phyloP scores from a whole-genome alignment of 2,888 invertebrate genomes.

The Ceramica pisi region DNA sequence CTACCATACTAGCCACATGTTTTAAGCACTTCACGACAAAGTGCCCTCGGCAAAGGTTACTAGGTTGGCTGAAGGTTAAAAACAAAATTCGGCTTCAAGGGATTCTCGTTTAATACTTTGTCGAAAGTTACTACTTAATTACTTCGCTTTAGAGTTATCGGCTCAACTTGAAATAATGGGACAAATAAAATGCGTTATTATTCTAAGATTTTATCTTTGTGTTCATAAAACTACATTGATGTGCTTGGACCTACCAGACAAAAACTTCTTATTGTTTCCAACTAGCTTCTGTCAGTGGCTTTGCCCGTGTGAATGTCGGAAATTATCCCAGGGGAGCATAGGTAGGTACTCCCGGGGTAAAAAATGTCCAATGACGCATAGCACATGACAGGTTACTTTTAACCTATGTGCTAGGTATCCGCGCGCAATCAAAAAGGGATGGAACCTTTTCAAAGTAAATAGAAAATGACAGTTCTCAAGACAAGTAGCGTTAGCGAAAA shows the following conservation, averaged over 20 bases:
- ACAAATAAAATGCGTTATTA: conserved; percentile 46
- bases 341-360: too few relatives aligned
- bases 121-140: conserved; percentile 13
- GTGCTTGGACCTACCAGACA: conserved; percentile 1
- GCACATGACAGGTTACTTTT: too few relatives aligned
- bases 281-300: not conserved
- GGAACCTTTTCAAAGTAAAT: too few relatives aligned
- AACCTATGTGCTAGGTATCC: too few relatives aligned
- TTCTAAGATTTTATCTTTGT: conserved; percentile 28
- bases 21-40: conserved; percentile 18
- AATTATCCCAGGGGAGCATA: not conserved
- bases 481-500: too few relatives aligned
- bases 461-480: too few relatives aligned
- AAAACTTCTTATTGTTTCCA: conserved; percentile 1
- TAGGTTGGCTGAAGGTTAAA: conserved; percentile 43
- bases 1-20: not conserved
- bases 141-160: conserved; percentile 17
- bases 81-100: conserved; percentile 18
- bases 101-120: conserved; percentile 14
- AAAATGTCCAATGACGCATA: too few relatives aligned
- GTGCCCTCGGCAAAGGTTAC: conserved; percentile 39
- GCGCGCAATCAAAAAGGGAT: too few relatives aligned
- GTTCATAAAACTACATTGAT: conserved; percentile 39
- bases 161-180: conserved; percentile 26
- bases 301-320: not conserved